phyloP scores from a whole-genome alignment of 2,113 vertebrate species.

The Fukomys damarensis region DNA sequence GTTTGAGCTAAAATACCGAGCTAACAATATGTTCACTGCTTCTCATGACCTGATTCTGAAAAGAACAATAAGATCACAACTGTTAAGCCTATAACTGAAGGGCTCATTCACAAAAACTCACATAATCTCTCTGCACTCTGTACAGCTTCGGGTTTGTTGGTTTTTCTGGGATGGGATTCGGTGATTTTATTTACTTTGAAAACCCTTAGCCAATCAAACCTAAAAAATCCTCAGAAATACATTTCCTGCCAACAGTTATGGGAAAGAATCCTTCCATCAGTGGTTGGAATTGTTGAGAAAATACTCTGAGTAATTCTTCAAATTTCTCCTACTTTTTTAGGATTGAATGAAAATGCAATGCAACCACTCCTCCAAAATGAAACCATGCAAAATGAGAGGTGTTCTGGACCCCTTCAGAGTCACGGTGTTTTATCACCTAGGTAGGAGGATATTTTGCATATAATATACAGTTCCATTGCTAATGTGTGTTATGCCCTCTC shows the following conservation, averaged over 20 bases:
- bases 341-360: not conserved
- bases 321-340: not conserved
- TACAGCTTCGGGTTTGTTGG: not conserved
- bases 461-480: not conserved
- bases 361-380: not conserved
- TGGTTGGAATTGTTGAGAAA: not conserved
- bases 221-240: not conserved
- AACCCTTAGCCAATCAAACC: not conserved
- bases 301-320: not conserved
- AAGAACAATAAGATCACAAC: not conserved
- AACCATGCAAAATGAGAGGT: not conserved
- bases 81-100: not conserved
- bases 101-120: not conserved
- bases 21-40: not conserved
- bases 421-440: not conserved
- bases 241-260: not conserved
- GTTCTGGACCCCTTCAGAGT: not conserved
- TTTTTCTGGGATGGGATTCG: not conserved
- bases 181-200: slow-evolving; percentile 33
- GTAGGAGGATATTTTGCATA: not conserved
- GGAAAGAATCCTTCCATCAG: not conserved
- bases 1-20: not conserved
- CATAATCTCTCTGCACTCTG: not conserved
- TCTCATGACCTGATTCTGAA: not conserved
- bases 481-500: not conserved